Percentiles rank a stretch among this genome's conserved stretches.
These are phyloP conservation scores for Ailurus styani DNA, from an alignment of 2,113 vertebrate species.

Conservation along the genomic window DNA sequence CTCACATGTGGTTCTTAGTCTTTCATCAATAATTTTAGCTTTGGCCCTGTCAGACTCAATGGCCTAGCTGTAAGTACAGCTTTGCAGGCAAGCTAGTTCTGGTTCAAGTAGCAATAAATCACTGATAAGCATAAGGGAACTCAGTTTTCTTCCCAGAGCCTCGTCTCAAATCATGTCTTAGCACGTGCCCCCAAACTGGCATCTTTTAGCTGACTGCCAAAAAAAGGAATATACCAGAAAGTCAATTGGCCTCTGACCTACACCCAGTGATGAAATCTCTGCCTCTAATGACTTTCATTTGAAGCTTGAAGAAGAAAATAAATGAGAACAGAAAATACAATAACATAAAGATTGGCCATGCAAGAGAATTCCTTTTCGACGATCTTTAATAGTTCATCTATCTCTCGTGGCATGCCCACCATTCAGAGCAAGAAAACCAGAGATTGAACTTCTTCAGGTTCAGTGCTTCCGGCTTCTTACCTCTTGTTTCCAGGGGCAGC, in stretches of 20 bases:
- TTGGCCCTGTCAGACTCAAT: slow-evolving; percentile 57
- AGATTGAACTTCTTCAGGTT: background rate
- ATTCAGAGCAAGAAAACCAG: background rate
- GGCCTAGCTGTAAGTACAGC: slow-evolving; percentile 43
- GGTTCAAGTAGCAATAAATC: slow-evolving; percentile 51
- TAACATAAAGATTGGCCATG: slow-evolving; percentile 28
- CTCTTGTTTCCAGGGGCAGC: slow-evolving; percentile 42
- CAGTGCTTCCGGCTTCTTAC: background rate
- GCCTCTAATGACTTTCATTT: slow-evolving; percentile 38
- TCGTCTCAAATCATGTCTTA: slow-evolving; percentile 47
- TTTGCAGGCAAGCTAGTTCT: slow-evolving; percentile 58
- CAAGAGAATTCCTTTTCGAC: slow-evolving; percentile 28
- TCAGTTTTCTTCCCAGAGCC: slow-evolving; percentile 45
- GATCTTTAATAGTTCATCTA: background rate
- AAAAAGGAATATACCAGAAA: slow-evolving; percentile 44
- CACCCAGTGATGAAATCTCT: slow-evolving; percentile 33
- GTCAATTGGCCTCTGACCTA: slow-evolving; percentile 35
- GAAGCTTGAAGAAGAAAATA: slow-evolving; percentile 49
- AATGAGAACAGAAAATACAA: slow-evolving; percentile 47
- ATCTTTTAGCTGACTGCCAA: slow-evolving; percentile 50
- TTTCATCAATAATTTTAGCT: slow-evolving; percentile 61
- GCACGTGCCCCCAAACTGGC: background rate
- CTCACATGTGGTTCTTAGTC: background rate
- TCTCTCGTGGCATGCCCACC: background rate
- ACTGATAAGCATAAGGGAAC: slow-evolving; percentile 26